Conservation (phyloP, 2,888 invertebrate species). For the Noctua comes region DNA sequence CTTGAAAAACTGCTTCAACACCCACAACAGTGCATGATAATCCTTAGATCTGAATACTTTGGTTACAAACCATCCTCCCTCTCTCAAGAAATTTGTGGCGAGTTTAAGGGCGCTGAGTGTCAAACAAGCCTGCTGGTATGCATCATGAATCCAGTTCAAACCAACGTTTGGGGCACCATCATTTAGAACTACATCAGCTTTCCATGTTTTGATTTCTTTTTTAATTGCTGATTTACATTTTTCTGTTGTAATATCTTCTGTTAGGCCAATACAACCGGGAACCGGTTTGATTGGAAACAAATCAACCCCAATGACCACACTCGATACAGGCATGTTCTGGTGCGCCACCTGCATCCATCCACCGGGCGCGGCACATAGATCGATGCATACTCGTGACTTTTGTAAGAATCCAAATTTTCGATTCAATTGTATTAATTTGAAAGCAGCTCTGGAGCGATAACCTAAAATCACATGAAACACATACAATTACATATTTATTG, state of each 20-base stretch:
- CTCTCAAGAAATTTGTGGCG: slow-evolving; percentile 96
- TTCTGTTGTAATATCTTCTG: slow-evolving; percentile 99
- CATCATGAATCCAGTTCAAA: slow-evolving; percentile 99
- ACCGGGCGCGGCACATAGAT: slow-evolving; percentile 99
- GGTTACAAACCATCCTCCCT: slow-evolving; percentile 99
- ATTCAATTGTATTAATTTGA: slow-evolving; percentile 99
- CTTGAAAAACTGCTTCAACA: slow-evolving; percentile 98
- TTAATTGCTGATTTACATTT: slow-evolving; percentile 95
- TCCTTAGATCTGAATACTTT: slow-evolving; percentile 99
- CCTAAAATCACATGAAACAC: slow-evolving; percentile 90
- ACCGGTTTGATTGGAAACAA: slow-evolving; percentile 97
- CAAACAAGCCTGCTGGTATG: slow-evolving; percentile 97
- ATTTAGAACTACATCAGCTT: slow-evolving; percentile 98
- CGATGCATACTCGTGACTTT: slow-evolving; percentile 98
- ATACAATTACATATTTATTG: background rate
- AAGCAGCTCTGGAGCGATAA: slow-evolving; percentile 99
- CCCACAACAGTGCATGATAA: slow-evolving; percentile 98
- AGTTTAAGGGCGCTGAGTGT: slow-evolving; percentile 98
- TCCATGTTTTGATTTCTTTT: slow-evolving; percentile 97
- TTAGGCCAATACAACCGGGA: slow-evolving; percentile 96
- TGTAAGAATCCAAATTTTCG: slow-evolving; percentile 99
- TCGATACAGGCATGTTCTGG: slow-evolving; percentile 99
- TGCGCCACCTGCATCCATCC: slow-evolving; percentile 99
- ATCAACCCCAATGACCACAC: slow-evolving; percentile 98
- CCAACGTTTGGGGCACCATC: slow-evolving; percentile 99